Evolutionary conservation across 2,113 vertebrate species (phyloP).

Genomic region (Triplophysa siluroides): DNA sequence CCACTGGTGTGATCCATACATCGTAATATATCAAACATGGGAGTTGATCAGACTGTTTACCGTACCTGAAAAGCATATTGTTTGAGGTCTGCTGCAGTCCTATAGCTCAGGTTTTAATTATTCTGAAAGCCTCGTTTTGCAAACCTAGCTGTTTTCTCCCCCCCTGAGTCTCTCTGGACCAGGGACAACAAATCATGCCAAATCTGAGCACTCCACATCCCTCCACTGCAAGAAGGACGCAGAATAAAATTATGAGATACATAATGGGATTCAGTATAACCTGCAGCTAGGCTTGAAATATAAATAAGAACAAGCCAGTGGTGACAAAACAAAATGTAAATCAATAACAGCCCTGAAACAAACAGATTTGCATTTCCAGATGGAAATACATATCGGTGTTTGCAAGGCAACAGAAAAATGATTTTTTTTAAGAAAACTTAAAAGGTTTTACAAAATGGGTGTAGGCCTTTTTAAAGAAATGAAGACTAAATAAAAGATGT

Average conservation of each 20-base stretch:
- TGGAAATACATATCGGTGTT: background rate
- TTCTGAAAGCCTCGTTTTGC: slow-evolving; percentile 74
- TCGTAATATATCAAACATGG: slow-evolving; percentile 16
- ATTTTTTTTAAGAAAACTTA: background rate
- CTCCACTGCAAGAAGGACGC: slow-evolving; percentile 59
- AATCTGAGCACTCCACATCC: slow-evolving; percentile 64
- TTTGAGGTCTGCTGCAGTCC: slow-evolving; percentile 57
- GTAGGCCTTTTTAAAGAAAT: too few relatives aligned
- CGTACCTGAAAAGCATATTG: slow-evolving; percentile 2
- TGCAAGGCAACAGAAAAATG: background rate
- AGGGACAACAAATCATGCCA: slow-evolving; percentile 69
- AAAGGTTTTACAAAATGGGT: too few relatives aligned
- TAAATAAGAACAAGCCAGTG: background rate
- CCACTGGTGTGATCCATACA: background rate
- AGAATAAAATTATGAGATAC: slow-evolving; percentile 51
- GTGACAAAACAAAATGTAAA: slow-evolving; percentile 10
- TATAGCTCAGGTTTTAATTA: slow-evolving; percentile 74
- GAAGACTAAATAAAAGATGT: too few relatives aligned
- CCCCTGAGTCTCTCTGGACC: slow-evolving; percentile 58
- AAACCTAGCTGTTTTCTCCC: slow-evolving; percentile 65
- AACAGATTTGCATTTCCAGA: background rate
- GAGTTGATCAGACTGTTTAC: background rate
- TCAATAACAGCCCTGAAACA: background rate
- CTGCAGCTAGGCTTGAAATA: slow-evolving; percentile 4
- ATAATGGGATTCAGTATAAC: slow-evolving; percentile 38